Conservation (phyloP, 2,888 invertebrate species). For the Sesamia inferens region DNA sequence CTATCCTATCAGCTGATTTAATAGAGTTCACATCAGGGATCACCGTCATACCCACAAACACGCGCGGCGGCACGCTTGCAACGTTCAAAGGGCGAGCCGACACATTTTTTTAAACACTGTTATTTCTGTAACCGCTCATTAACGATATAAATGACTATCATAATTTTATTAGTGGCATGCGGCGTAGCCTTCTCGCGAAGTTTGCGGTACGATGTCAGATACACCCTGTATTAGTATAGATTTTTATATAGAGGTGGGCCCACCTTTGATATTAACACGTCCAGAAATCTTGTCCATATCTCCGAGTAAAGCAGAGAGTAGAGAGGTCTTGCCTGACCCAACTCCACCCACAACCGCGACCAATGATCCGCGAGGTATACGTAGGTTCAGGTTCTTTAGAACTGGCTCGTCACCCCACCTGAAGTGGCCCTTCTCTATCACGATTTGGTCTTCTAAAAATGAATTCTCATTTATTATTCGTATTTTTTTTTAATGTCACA, state of each 20-base stretch:
- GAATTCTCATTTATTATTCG: neutral
- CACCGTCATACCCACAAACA: too few species aligned
- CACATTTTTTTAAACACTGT: too few species aligned
- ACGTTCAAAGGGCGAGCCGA: too few species aligned
- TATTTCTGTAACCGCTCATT: too few species aligned
- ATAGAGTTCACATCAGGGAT: too few species aligned
- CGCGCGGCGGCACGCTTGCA: too few species aligned
- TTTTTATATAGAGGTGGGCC: conserved; percentile 6
- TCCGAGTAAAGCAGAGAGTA: conserved; percentile 95
- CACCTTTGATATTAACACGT: conserved; percentile 92
- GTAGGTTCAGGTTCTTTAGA: conserved; percentile 94
- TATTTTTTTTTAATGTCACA: neutral
- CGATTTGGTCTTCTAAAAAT: conserved; percentile 92
- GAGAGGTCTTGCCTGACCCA: conserved; percentile 96
- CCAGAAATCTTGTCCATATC: conserved; percentile 97
- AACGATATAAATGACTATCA: too few species aligned
- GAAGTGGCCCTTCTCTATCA: conserved; percentile 96
- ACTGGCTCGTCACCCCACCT: conserved; percentile 95
- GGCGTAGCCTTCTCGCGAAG: too few species aligned
- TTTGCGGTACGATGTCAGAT: too few species aligned
- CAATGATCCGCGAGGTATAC: conserved; percentile 91
- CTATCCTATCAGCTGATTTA: too few species aligned
- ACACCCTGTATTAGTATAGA: too few species aligned
- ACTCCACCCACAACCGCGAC: conserved; percentile 97
- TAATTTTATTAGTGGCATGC: too few species aligned